These are phyloP conservation scores for Erannis defoliaria DNA, from an alignment of 2,888 invertebrate species.

Conservation along the genomic window DNA sequence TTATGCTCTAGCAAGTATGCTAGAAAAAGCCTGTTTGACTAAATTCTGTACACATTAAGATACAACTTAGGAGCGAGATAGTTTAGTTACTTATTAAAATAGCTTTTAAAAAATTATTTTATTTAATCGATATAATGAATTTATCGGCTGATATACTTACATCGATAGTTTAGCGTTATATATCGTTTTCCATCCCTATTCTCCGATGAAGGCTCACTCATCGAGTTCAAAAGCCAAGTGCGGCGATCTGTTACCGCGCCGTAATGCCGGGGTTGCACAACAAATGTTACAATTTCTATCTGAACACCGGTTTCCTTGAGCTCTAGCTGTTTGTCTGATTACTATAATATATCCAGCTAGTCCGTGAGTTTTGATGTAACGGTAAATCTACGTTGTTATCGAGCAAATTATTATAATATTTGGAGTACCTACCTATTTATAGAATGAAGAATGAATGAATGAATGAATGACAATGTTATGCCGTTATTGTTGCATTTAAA, in stretches of 20 bases:
- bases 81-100: too few relatives aligned
- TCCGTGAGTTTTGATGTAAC: background rate
- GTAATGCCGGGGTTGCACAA: slow-evolving; percentile 66
- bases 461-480: too few relatives aligned
- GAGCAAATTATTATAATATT: too few relatives aligned
- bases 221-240: slow-evolving; percentile 82
- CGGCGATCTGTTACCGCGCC: slow-evolving; percentile 68
- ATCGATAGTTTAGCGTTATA: background rate
- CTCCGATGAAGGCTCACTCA: slow-evolving; percentile 80
- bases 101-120: too few relatives aligned
- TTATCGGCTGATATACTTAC: background rate
- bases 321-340: slow-evolving; percentile 36
- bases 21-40: too few relatives aligned
- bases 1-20: too few relatives aligned
- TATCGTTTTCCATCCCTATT: slow-evolving; percentile 38
- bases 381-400: background rate
- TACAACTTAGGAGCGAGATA: too few relatives aligned
- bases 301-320: slow-evolving; percentile 19
- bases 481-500: too few relatives aligned
- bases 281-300: slow-evolving; percentile 61
- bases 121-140: too few relatives aligned
- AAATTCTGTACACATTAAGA: too few relatives aligned
- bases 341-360: background rate
- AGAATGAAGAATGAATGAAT: too few relatives aligned
- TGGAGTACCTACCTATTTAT: too few relatives aligned